These are phyloP conservation scores for Drosophila basisetae DNA, from an alignment of 2,888 invertebrate species.

Conservation along the genomic window DNA sequence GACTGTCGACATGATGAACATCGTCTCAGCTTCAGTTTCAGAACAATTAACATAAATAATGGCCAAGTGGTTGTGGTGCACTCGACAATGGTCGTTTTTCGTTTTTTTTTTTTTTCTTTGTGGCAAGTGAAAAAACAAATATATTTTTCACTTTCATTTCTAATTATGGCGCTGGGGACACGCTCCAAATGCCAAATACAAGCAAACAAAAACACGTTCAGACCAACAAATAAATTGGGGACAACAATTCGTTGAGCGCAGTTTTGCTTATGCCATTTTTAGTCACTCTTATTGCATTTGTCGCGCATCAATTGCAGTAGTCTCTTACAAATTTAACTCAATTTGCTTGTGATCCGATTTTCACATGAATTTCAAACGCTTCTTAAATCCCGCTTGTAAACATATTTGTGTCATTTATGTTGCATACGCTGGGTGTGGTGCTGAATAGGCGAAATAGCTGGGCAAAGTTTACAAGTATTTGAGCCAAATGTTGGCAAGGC, in stretches of 20 bases:
- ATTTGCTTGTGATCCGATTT: neutral
- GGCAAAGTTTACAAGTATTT: conserved; percentile 23
- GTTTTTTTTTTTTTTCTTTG: conserved; percentile 15
- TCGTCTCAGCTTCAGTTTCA: conserved; percentile 54
- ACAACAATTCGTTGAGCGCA: conserved; percentile 21
- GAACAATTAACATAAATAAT: conserved; percentile 77
- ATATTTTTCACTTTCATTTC: conserved; percentile 68
- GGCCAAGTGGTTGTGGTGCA: conserved; percentile 59
- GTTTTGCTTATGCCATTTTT: neutral
- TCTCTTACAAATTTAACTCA: neutral
- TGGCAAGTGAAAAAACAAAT: conserved; percentile 60
- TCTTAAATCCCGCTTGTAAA: neutral
- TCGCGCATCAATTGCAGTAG: neutral
- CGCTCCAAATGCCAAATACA: conserved; percentile 66
- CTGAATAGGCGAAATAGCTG: conserved; percentile 18
- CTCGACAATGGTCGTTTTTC: conserved; percentile 17
- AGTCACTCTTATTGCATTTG: neutral
- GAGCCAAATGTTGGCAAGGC: conserved; percentile 29
- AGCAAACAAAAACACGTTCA: conserved; percentile 25
- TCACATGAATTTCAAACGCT: conserved; percentile 1
- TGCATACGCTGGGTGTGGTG: conserved; percentile 6
- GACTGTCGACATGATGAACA: conserved; percentile 63
- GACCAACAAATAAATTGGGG: conserved; percentile 10
- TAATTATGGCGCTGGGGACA: conserved; percentile 66
- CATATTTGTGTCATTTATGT: conserved; percentile 12